Evolutionary conservation across 2,888 invertebrate species (phyloP), one percentile per base, ranked within the genome.

Genomic region (Melanostoma mellinum): DNA sequence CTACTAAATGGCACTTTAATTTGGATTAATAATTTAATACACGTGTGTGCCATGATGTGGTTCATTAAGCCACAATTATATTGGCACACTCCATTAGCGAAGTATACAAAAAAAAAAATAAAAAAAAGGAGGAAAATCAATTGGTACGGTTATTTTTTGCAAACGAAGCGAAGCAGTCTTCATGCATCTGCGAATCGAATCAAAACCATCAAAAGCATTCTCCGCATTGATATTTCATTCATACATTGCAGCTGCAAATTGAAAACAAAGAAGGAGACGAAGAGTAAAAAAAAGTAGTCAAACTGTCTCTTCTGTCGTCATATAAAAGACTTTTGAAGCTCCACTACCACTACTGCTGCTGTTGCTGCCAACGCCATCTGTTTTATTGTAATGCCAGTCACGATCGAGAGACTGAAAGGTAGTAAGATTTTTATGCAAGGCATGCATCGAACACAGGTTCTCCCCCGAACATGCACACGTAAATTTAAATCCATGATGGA

Each of bases 1-100:
- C 61, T 20, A 42, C 48, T 61, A 72, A 75, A 72, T 72, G 67
- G 30, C 52, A 76, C 61, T 72, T 76, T 67, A 76, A 77, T 76
- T 72, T 72, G 76, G 72, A 76, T 81, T 72, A 76, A 81, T 76
- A 76, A 81, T 76, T 81, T 44, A 79, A 72, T 52, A 55, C 42
- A 52, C 44, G 38, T 6, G 20, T 65, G 30, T 65, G 30, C 48
- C 60, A 32, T 61, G 76, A 50, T 55, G 38, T 48, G 76, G 42
- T 55, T 68, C 81, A 76, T 81, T 76, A 81, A 81, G 60, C 67
- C 48, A 40, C 61, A 79, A 68, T 73, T 52, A 74, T 55, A 48
- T 35, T 55, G 33, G 35, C 60, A 50, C 52, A 44, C 35, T 38
- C 30, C 48, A 48, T 48, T 56, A 30, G 32, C n/a, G n/a, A 33